Evolutionary conservation across 2,113 vertebrate genomes (phyloP), one percentile per base, ranked within the genome.

Genomic region (Chaetodon trifascialis): DNA sequence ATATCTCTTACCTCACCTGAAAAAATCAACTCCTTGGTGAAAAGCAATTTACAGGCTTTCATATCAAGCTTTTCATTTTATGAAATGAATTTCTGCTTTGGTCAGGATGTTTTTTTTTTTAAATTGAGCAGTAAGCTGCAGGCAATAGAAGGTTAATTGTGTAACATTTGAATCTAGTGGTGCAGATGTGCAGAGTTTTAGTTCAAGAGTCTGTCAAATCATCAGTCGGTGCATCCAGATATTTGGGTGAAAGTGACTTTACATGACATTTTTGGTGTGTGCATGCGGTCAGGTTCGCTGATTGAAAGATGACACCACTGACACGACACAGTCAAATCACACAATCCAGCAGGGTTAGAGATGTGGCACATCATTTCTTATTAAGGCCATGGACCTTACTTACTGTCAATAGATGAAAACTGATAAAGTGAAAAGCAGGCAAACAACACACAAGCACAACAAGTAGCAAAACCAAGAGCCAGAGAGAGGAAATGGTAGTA

Each of bases 21-120:
- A 78, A 63, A 76, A 79, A 54, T 69, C 64, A 60, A 23, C 49
- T 72, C n/a, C 23, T 56, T 67, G 15, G 51, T 34, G 85, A 76
- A 73, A 69, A 19, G 49, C 25, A 55, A 58, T 80, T 81, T 80
- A 38, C 5, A 7, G 15, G 7, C 15, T 86, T 84, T 86, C 77
- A 25, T 81, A 54, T 75, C 17, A 44, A 46, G 51, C 15, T 73
- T 65, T 79, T 65, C 51, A 3, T 44, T 25, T 2, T 51, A 52
- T 47, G 11, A 70, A 86, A 68, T 87, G 8, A 52, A 79, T 71
- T 87, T 60, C 44, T 49, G 16, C 52, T 80, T 80, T 65, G 25
- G 64, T 59, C 42, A 17, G 14, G 47, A 44, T 23, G 14, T 63
- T 76, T 84, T n/a, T n/a, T n/a, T n/a, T n/a, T 73, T 59, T 46